These are phyloP conservation scores for Trichoplusia ni DNA, from an alignment of 1,140 invertebrate species.

Conservation along the genomic window DNA sequence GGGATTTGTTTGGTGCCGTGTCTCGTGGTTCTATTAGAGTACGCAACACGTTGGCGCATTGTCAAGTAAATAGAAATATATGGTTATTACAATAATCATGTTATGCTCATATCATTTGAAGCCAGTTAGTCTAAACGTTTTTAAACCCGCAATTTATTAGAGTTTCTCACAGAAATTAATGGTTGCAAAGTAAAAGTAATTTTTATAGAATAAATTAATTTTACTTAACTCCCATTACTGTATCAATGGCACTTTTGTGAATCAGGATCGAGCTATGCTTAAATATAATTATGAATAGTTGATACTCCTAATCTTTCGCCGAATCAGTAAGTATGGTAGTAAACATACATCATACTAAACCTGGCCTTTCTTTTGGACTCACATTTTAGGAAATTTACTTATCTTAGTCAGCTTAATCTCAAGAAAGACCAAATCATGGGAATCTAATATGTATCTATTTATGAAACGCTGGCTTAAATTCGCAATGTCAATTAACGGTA, in stretches of 20 bases:
- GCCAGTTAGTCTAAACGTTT: slow-evolving; percentile 7
- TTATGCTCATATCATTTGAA: slow-evolving; percentile 16
- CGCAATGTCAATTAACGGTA: too few relatives aligned
- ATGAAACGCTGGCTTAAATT: too few relatives aligned
- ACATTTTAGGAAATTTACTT: background rate
- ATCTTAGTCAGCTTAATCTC: too few relatives aligned
- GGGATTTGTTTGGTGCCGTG: too few relatives aligned
- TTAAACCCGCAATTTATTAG: background rate
- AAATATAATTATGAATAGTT: slow-evolving; percentile 3
- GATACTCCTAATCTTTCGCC: slow-evolving; percentile 8
- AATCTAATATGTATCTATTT: too few relatives aligned
- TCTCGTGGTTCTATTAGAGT: slow-evolving; percentile 40
- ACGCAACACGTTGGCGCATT: slow-evolving; percentile 61
- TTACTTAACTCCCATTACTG: slow-evolving; percentile 11
- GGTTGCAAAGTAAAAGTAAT: background rate
- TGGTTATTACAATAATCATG: slow-evolving; percentile 25
- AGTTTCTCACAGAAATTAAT: background rate
- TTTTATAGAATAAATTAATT: slow-evolving; percentile 1
- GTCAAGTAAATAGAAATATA: slow-evolving; percentile 48
- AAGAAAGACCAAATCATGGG: too few relatives aligned
- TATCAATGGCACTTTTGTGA: slow-evolving; percentile 29
- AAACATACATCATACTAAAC: background rate
- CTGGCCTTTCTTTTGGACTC: background rate
- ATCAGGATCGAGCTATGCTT: slow-evolving; percentile 21
- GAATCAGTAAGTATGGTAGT: background rate